These are phyloP conservation scores for Drosophila kepulauana DNA, from an alignment of 1,140 invertebrate species.

Conservation along the genomic window DNA sequence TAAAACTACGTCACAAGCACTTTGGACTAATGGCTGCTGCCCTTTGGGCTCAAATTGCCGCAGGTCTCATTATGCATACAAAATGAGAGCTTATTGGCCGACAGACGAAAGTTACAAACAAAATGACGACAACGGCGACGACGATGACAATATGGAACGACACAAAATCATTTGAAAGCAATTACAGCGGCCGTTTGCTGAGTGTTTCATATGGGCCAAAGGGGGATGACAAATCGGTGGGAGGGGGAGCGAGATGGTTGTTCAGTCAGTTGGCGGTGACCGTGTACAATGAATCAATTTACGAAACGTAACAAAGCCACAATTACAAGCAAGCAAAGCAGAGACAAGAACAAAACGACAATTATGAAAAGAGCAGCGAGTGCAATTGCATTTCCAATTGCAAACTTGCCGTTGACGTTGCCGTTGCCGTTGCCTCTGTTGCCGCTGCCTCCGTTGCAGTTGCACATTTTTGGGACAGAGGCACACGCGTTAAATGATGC, in stretches of 20 bases:
- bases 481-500: slow-evolving; percentile 63
- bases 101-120: slow-evolving; percentile 40
- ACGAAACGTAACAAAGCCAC: slow-evolving; percentile 81
- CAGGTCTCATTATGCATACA: slow-evolving; percentile 78
- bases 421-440: slow-evolving; percentile 61
- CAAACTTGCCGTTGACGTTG: slow-evolving; percentile 30
- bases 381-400: slow-evolving; percentile 77
- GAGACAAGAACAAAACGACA: slow-evolving; percentile 53
- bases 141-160: slow-evolving; percentile 68
- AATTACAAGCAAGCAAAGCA: slow-evolving; percentile 64
- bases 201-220: not conserved
- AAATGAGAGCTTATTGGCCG: slow-evolving; percentile 73
- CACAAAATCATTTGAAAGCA: slow-evolving; percentile 83
- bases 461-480: slow-evolving; percentile 51
- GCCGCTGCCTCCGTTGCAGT: slow-evolving; percentile 59
- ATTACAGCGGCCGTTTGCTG: slow-evolving; percentile 58
- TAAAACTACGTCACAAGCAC: slow-evolving; percentile 37
- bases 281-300: slow-evolving; percentile 81
- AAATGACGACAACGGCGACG: slow-evolving; percentile 47
- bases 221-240: not conserved
- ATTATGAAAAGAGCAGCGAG: slow-evolving; percentile 67
- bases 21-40: slow-evolving; percentile 66
- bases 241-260: not conserved
- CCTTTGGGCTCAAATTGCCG: slow-evolving; percentile 62
- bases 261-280: slow-evolving; percentile 53